Percentiles rank a stretch among this genome's conserved stretches.
phyloP scores from a whole-genome alignment of 2,888 invertebrate genomes.

The Elysia crispata region DNA sequence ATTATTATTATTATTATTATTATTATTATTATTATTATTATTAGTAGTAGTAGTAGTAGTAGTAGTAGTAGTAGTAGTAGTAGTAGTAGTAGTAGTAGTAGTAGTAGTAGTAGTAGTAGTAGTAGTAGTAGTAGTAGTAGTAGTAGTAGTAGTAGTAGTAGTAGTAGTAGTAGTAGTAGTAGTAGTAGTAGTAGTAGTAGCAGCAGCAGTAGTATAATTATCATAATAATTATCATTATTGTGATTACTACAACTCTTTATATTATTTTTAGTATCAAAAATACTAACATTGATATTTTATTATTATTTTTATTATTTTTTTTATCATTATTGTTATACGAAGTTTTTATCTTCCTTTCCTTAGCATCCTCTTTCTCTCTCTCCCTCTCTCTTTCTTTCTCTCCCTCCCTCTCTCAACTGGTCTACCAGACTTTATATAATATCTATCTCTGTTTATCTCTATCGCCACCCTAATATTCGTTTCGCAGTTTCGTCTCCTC shows the following conservation, averaged over 20 bases:
- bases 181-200: conserved; percentile 12
- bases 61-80: neutral
- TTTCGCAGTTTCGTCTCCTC: no score
- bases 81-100: conserved; percentile 20
- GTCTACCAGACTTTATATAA: no score
- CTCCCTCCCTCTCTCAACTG: no score
- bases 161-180: conserved; percentile 29
- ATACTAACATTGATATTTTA: neutral
- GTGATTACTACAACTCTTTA: conserved; percentile 12
- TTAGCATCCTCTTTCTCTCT: no score
- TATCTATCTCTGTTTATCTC: no score
- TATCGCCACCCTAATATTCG: no score
- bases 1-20: conserved; percentile 26
- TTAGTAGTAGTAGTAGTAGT: neutral
- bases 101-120: conserved; percentile 30
- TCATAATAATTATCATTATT: conserved; percentile 10
- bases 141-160: conserved; percentile 30
- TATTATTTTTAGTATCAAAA: neutral
- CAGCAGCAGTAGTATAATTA: no score
- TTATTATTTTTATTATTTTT: neutral
- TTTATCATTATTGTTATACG: neutral
- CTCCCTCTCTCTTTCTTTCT: no score
- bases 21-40: no score
- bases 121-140: conserved; percentile 31
- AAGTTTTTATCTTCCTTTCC: no score